A percentile compares a stretch with the other conserved stretches of the same genome.
Conservation (phyloP, 2,888 invertebrate species). For the Stomorhina lunata region DNA sequence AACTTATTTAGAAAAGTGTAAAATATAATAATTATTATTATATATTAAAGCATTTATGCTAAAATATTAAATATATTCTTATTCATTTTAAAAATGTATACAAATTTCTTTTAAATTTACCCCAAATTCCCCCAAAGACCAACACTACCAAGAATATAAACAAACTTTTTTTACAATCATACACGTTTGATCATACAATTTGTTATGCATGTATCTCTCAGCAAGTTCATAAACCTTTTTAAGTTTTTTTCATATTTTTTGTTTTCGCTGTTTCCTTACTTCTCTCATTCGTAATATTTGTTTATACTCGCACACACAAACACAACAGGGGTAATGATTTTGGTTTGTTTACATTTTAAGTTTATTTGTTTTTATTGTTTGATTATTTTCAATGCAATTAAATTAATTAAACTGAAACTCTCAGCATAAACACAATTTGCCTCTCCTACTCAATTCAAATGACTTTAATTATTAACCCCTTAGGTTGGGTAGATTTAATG, state of each 20-base stretch:
- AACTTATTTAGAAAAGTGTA: not conserved
- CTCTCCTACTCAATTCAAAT: constrained; percentile 6
- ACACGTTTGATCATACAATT: not conserved
- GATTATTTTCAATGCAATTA: constrained; percentile 28
- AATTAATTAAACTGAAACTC: constrained; percentile 42
- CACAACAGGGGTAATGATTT: not conserved
- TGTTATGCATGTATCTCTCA: constrained; percentile 16
- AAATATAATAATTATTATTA: too few relatives aligned
- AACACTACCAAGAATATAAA: not conserved
- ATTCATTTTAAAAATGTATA: not conserved
- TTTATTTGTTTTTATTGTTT: constrained; percentile 27
- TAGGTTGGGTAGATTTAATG: not conserved
- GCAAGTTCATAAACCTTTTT: constrained; percentile 51
- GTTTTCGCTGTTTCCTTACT: not conserved
- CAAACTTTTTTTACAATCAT: constrained; percentile 1
- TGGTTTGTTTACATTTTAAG: constrained; percentile 38
- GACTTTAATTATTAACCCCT: not conserved
- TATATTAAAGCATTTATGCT: too few relatives aligned
- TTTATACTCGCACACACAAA: not conserved
- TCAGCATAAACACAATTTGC: not conserved
- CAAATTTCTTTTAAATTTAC: not conserved
- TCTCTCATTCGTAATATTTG: constrained; percentile 6
- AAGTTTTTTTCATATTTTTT: not conserved
- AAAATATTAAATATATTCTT: not conserved
- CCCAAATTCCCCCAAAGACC: not conserved